phyloP scores from a whole-genome alignment of 2,888 invertebrate genomes.

The Aricia artaxerxes region DNA sequence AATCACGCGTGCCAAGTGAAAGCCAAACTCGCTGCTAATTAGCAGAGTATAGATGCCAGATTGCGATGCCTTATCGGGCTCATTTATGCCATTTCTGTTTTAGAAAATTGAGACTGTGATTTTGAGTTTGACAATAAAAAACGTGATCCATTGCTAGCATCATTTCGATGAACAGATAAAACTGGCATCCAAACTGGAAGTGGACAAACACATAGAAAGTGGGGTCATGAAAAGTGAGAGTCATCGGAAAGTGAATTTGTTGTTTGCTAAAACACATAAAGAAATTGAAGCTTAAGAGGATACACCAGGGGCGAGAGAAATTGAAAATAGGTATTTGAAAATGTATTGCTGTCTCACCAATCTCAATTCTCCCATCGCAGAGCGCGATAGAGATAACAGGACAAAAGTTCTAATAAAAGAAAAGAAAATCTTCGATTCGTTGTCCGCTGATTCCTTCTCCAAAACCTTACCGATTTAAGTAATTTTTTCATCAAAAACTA shows the following conservation, averaged over 20 bases:
- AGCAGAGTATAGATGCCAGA: background rate
- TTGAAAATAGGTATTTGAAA: too few relatives aligned
- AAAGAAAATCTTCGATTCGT: too few relatives aligned
- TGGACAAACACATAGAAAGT: constrained; percentile 45
- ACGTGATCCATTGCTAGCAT: background rate
- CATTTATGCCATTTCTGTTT: background rate
- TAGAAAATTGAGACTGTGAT: too few relatives aligned
- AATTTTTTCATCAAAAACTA: too few relatives aligned
- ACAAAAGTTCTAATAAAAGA: too few relatives aligned
- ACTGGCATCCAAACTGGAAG: background rate
- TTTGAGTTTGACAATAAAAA: background rate
- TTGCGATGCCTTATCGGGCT: background rate
- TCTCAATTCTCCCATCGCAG: too few relatives aligned
- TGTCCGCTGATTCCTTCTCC: too few relatives aligned
- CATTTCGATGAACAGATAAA: background rate
- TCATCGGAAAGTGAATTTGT: constrained; percentile 10
- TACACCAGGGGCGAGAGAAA: too few relatives aligned
- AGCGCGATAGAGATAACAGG: too few relatives aligned
- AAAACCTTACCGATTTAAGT: too few relatives aligned
- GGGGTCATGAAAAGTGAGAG: constrained; percentile 49
- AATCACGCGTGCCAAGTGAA: constrained; percentile 25
- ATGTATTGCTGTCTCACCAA: too few relatives aligned
- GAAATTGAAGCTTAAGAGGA: background rate
- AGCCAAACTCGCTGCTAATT: background rate
- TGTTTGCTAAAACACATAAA: constrained; percentile 19